Percentiles rank a stretch among this genome's conserved stretches.
Conservation (phyloP, 92 coral and sea anemone genomes). For the Palythoa grandis region DNA sequence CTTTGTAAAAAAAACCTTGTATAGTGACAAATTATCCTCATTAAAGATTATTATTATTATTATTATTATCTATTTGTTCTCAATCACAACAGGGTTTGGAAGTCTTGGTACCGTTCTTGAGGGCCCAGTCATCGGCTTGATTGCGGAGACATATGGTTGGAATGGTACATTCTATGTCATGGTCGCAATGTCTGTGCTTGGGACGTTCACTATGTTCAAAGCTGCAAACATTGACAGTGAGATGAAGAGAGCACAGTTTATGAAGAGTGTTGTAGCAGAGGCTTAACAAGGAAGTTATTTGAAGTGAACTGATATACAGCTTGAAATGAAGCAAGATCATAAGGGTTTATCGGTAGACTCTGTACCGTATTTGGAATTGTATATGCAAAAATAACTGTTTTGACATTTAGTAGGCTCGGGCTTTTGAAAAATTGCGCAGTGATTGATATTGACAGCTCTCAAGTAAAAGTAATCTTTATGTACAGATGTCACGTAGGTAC, state of each 20-base stretch:
- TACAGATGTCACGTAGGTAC: too few relatives aligned
- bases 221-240: slow-evolving; percentile 75
- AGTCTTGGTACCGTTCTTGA: slow-evolving; percentile 91
- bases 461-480: too few relatives aligned
- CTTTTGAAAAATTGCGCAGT: too few relatives aligned
- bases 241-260: slow-evolving; percentile 75
- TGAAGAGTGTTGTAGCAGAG: slow-evolving; percentile 56
- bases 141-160: slow-evolving; percentile 91
- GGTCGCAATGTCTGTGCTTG: slow-evolving; percentile 81
- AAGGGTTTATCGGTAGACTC: too few relatives aligned
- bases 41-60: too few relatives aligned
- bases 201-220: slow-evolving; percentile 78
- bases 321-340: too few relatives aligned
- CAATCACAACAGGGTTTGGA: slow-evolving; percentile 80
- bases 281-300: background rate
- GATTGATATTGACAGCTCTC: too few relatives aligned
- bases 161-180: slow-evolving; percentile 90
- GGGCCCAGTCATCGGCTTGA: slow-evolving; percentile 95
- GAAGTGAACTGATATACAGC: background rate
- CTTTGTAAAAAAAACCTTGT: too few relatives aligned
- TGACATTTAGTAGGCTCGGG: too few relatives aligned
- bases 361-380: too few relatives aligned
- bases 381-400: too few relatives aligned
- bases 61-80: background rate
- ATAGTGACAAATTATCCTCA: too few relatives aligned